These are phyloP conservation scores for Drosophila repleta DNA, from an alignment of 1,140 invertebrate species.

Conservation along the genomic window DNA sequence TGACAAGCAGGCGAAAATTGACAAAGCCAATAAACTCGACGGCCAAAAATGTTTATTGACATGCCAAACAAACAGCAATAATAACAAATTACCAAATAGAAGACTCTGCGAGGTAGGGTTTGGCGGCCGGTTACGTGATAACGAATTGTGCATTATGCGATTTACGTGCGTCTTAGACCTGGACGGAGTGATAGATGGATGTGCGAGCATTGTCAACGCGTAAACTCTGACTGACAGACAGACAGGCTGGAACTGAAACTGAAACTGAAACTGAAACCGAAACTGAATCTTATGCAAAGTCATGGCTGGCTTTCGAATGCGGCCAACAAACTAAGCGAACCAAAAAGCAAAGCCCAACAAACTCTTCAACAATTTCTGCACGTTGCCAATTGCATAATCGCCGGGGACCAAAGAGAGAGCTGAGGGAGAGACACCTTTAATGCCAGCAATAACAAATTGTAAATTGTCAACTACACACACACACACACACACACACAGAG, in stretches of 20 bases:
- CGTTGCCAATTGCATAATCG: constrained; percentile 77
- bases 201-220: constrained; percentile 51
- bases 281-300: constrained; percentile 77
- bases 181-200: constrained; percentile 40
- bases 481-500: background rate
- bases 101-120: background rate
- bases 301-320: constrained; percentile 63
- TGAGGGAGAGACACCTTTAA: constrained; percentile 57
- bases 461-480: constrained; percentile 65
- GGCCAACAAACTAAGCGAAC: constrained; percentile 52
- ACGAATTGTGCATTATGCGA: constrained; percentile 74
- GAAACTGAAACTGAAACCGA: constrained; percentile 44
- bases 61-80: constrained; percentile 15
- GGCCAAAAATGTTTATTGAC: constrained; percentile 35
- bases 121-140: constrained; percentile 45
- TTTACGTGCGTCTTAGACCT: constrained; percentile 59
- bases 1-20: constrained; percentile 64
- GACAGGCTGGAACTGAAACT: constrained; percentile 23
- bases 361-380: constrained; percentile 71
- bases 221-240: constrained; percentile 13
- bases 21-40: constrained; percentile 61
- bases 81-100: constrained; percentile 37
- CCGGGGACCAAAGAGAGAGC: background rate
- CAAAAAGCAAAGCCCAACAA: constrained; percentile 40
- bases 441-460: constrained; percentile 70